These are phyloP conservation scores for Nothoprocta perdicaria DNA, from an alignment of 2,113 vertebrate species.

Conservation along the genomic window DNA sequence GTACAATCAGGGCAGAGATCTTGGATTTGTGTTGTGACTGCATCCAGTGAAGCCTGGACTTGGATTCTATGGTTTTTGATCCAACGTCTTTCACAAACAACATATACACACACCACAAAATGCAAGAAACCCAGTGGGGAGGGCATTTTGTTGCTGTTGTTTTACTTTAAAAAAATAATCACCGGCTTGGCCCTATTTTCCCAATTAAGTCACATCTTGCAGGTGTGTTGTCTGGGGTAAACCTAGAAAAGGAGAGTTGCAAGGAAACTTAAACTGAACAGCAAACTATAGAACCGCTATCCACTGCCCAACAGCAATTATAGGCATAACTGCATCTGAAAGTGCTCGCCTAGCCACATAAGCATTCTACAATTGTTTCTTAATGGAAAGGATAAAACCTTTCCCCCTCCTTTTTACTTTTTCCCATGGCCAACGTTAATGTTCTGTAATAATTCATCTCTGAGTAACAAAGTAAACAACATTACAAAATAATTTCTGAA, in stretches of 20 bases:
- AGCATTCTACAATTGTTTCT: slow-evolving; percentile 3
- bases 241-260: neutral
- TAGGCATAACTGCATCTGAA: neutral
- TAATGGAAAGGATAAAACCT: slow-evolving; percentile 32
- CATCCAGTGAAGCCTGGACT: neutral
- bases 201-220: neutral
- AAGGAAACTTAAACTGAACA: neutral
- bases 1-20: neutral
- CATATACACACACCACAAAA: neutral
- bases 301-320: neutral
- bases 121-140: neutral
- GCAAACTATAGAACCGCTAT: slow-evolving; percentile 7
- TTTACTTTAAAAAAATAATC: neutral
- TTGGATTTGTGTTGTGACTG: neutral
- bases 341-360: slow-evolving; percentile 26
- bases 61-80: neutral
- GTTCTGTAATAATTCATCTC: slow-evolving; percentile 40
- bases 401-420: slow-evolving; percentile 47
- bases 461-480: slow-evolving; percentile 71
- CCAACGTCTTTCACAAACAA: neutral
- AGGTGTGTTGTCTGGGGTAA: neutral
- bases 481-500: slow-evolving; percentile 69
- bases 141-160: neutral
- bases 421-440: slow-evolving; percentile 17
- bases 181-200: neutral